Base-by-base conservation (phyloP, 2,888 invertebrate species). In the Eupelmus urozonus region DNA sequence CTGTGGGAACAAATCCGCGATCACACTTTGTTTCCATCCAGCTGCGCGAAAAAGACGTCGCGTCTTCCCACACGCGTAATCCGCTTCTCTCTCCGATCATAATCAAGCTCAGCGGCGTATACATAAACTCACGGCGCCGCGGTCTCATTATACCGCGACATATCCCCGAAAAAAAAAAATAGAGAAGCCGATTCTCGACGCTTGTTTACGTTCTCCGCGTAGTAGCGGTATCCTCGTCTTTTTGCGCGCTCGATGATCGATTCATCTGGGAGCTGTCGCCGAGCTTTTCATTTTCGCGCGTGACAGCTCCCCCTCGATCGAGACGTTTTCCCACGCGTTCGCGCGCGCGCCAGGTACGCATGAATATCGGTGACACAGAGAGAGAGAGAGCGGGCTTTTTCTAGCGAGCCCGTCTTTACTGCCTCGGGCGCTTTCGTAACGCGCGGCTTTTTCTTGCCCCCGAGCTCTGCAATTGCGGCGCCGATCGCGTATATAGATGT, bases 221-320 rank as follows among this genome's bases (percentile, higher is more conserved):
- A 25, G 13, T 20, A 16, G n/a, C 49, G 23, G 13, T 27, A 27
- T 23, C 25, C n/a, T 27, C 7, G 0, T n/a, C 34, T 34, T 34
- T 34, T 34, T 34, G 34, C 9, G 34, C 34, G 3, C 34, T 23
- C 55, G 62, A 55, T 69, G 62, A 63, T 63, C 70, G 67, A 76
- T 76, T 70, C 70, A 67, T 67, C 71, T 53, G 16, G 20, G 27
- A 53, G 4, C 53, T 20, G 18, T 45, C 20, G n/a, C 13, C 18
- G 45, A 57, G 62, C 45, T 70, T 76, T 76, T 62, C 76, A 76
- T 76, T 76, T 76, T 76, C 76, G 70, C 76, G 62, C 76, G 70
- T 70, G 70, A 29, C 40, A 20, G 49, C 66, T 13, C 25, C 29
- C 18, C 1, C 59, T 4, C 13, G 49, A 53, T 65, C 60, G 16